A percentile compares a stretch with the other conserved stretches of the same genome.
Conservation (phyloP, 2,888 invertebrate genomes). For the Thysanoteuthis rhombus region DNA sequence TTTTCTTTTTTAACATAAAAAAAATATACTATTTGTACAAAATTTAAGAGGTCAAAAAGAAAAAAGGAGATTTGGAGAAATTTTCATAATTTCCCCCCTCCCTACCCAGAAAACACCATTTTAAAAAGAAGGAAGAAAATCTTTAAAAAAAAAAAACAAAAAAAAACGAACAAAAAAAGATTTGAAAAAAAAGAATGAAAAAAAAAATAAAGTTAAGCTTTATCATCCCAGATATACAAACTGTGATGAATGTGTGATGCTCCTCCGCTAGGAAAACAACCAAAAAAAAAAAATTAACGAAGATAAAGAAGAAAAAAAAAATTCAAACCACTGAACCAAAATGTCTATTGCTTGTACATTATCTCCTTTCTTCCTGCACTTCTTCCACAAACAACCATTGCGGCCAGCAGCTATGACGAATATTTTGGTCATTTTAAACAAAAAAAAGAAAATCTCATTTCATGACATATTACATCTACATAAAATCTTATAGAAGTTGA, state of each 20-base stretch:
- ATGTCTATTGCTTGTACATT: not conserved
- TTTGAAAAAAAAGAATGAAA: not conserved
- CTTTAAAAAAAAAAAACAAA: not conserved
- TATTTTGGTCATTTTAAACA: not conserved
- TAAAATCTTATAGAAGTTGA: not conserved
- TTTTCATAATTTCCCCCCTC: constrained; percentile 12
- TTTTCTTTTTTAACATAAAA: not conserved
- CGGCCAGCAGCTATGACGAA: not conserved
- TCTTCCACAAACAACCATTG: not conserved
- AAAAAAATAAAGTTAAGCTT: not conserved
- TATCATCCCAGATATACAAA: constrained; percentile 1
- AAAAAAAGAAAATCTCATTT: not conserved
- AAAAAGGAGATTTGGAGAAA: constrained; percentile 15
- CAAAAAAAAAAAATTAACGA: not conserved
- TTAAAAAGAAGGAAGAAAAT: not conserved
- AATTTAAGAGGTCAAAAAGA: not conserved
- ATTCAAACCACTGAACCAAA: not conserved
- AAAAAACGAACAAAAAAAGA: too few species aligned
- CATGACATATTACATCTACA: not conserved
- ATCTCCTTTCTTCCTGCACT: not conserved
- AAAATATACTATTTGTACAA: not conserved
- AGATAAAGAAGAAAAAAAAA: not conserved
- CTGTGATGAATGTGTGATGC: not conserved
- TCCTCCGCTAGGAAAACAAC: not conserved
- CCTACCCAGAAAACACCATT: not conserved